These are phyloP conservation scores for Brachionichthys hirsutus DNA, from an alignment of 2,113 vertebrate species.

Conservation along the genomic window DNA sequence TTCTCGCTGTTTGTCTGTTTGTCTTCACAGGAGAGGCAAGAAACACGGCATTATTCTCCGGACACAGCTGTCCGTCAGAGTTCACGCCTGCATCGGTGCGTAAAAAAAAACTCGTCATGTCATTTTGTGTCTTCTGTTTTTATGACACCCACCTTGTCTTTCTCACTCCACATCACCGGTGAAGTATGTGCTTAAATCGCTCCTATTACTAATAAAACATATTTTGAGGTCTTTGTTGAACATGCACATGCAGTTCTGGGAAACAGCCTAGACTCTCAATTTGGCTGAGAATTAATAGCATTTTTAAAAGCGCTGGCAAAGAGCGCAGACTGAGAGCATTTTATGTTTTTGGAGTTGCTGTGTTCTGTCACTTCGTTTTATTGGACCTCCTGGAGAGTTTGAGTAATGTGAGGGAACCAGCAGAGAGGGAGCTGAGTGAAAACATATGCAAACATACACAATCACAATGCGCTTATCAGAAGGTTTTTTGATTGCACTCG, in stretches of 20 bases:
- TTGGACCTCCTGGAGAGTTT: constrained; percentile 62
- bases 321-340: constrained; percentile 37
- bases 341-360: constrained; percentile 51
- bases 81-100: constrained; percentile 97
- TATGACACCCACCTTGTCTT: constrained; percentile 13
- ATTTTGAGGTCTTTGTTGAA: constrained; percentile 32
- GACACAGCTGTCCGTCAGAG: constrained; percentile 93
- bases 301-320: constrained; percentile 29
- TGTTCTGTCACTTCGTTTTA: constrained; percentile 71
- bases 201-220: constrained; percentile 20
- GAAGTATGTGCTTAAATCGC: constrained; percentile 32
- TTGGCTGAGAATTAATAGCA: constrained; percentile 39
- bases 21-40: constrained; percentile 85
- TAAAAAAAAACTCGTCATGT: constrained; percentile 42
- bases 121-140: constrained; percentile 5
- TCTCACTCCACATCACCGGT: constrained; percentile 15
- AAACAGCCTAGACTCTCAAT: constrained; percentile 39
- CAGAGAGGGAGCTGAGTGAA: constrained; percentile 50
- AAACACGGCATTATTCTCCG: constrained; percentile 94
- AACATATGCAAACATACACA: constrained; percentile 53
- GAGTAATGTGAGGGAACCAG: constrained; percentile 54
- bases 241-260: constrained; percentile 52
- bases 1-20: constrained; percentile 28
- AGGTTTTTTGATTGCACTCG: constrained; percentile 30
- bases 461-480: constrained; percentile 23